These are phyloP conservation scores for Geococcyx californianus DNA, from an alignment of 2,113 vertebrate species.

Conservation along the genomic window DNA sequence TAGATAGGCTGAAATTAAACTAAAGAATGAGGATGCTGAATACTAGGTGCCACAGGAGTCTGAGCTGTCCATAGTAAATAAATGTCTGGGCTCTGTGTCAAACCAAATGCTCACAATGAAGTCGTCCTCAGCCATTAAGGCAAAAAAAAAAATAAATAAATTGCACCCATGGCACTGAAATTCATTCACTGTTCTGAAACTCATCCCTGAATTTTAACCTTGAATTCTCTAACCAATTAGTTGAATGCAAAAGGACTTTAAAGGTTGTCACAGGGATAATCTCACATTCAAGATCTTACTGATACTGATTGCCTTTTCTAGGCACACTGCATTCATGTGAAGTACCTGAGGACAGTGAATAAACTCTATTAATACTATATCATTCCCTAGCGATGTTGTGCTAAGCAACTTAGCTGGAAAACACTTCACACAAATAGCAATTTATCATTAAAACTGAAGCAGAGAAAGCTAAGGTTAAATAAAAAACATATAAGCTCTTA, in stretches of 20 bases:
- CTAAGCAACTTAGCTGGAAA: not conserved
- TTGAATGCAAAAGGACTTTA: not conserved
- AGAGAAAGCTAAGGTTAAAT: conserved; percentile 48
- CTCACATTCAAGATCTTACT: not conserved
- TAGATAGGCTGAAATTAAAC: not conserved
- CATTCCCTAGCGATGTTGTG: not conserved
- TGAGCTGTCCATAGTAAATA: not conserved
- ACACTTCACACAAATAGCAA: not conserved
- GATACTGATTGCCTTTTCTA: not conserved
- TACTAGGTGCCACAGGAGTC: not conserved
- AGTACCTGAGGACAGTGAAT: not conserved
- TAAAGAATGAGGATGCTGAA: not conserved
- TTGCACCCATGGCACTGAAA: not conserved
- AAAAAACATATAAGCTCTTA: conserved; percentile 47
- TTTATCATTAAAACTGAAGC: conserved; percentile 20
- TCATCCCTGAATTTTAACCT: not conserved
- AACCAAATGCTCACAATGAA: not conserved
- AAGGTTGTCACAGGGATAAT: not conserved
- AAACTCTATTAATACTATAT: not conserved
- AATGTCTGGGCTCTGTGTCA: not conserved
- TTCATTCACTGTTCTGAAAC: not conserved
- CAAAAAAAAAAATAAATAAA: fast-evolving
- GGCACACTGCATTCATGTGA: not conserved
- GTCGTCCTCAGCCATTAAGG: not conserved
- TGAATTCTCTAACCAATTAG: not conserved